Evolutionary conservation across 1,140 invertebrate genomes (phyloP).

Genomic region (Cyclargus thomasi): DNA sequence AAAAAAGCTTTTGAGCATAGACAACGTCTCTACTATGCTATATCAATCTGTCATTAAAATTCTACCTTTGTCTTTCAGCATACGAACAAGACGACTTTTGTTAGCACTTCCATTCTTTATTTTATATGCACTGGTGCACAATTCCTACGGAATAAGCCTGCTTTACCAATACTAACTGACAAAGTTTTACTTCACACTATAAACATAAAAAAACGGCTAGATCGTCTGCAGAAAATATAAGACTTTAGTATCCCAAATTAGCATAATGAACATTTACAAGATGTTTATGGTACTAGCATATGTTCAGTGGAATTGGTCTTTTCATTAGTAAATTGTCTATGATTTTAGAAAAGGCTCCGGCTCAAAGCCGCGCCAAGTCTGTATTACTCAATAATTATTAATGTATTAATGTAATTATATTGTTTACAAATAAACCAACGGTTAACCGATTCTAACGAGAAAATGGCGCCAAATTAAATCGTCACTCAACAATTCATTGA

Average conservation of each 20-base stretch:
- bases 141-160: not conserved
- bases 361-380: not conserved
- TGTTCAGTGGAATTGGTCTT: not conserved
- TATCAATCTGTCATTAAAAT: no score
- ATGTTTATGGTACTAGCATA: constrained; percentile 4
- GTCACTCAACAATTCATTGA: not conserved
- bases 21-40: not conserved
- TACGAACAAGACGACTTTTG: no score
- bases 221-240: constrained; percentile 2
- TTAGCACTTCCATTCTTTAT: not conserved
- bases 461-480: not conserved
- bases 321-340: constrained; percentile 5
- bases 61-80: no score
- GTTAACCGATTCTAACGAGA: not conserved
- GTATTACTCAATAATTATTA: not conserved
- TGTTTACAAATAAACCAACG: not conserved
- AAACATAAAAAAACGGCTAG: constrained; percentile 10
- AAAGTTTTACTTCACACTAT: constrained; percentile 9
- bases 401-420: not conserved
- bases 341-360: not conserved
- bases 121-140: not conserved
- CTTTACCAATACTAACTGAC: constrained; percentile 1
- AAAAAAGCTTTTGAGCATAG: not conserved
- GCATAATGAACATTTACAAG: constrained; percentile 4
- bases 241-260: not conserved